A percentile compares a stretch with the other conserved stretches of the same genome.
These are phyloP conservation scores for Bombus haemorrhoidalis DNA, from an alignment of 1,140 invertebrate genomes.

Conservation along the genomic window DNA sequence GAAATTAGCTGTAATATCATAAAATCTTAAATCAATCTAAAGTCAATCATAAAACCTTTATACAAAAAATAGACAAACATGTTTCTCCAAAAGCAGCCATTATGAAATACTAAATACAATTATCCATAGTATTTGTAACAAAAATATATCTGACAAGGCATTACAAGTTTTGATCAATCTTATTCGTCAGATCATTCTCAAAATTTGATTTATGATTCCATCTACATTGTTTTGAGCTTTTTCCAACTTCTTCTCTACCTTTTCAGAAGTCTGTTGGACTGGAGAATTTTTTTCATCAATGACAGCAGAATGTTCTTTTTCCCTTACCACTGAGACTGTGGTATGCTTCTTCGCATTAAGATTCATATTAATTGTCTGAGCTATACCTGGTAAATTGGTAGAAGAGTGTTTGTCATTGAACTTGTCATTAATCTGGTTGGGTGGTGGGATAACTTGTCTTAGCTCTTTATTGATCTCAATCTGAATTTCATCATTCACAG, in stretches of 20 bases:
- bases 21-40: neutral
- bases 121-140: neutral
- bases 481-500: neutral
- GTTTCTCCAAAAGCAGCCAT: neutral
- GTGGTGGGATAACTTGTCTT: conserved; percentile 46
- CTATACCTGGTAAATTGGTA: neutral
- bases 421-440: conserved; percentile 16
- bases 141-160: neutral
- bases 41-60: neutral
- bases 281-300: neutral
- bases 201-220: conserved; percentile 43
- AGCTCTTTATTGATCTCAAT: conserved; percentile 1
- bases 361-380: neutral
- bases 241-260: conserved; percentile 48
- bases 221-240: conserved; percentile 47
- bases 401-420: conserved; percentile 2
- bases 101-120: neutral
- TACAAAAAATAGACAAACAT: too few species aligned
- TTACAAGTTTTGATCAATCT: neutral
- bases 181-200: neutral
- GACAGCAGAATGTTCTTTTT: neutral
- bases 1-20: neutral
- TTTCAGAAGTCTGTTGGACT: neutral
- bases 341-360: neutral
- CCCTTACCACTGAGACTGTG: neutral